These are phyloP conservation scores for Scalopus aquaticus DNA, from an alignment of 2,113 vertebrate genomes.

Conservation along the genomic window DNA sequence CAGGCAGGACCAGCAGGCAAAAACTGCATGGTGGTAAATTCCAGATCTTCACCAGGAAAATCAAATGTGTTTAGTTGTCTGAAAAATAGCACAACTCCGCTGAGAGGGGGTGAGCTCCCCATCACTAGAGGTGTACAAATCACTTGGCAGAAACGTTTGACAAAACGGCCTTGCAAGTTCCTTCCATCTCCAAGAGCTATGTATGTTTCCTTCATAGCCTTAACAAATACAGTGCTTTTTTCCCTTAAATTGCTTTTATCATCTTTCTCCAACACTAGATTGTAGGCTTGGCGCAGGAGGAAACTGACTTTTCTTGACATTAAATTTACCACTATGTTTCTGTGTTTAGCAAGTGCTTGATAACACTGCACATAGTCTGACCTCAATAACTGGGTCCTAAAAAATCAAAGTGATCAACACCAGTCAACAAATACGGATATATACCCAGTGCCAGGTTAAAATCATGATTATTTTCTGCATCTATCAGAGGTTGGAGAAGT, in stretches of 20 bases:
- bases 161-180: background rate
- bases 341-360: background rate
- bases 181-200: background rate
- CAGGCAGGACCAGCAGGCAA: background rate
- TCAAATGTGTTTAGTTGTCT: background rate
- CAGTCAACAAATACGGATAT: background rate
- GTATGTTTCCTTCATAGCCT: background rate
- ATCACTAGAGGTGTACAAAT: background rate
- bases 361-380: background rate
- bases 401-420: background rate
- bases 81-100: background rate
- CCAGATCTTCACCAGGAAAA: background rate
- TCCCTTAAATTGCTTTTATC: background rate
- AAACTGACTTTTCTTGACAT: background rate
- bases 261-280: background rate
- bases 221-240: background rate
- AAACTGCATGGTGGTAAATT: background rate
- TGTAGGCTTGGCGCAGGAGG: background rate
- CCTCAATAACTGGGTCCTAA: background rate
- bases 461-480: background rate
- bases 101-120: background rate
- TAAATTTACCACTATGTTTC: background rate
- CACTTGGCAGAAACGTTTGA: background rate
- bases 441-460: background rate
- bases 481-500: background rate